A percentile compares a stretch with the other conserved stretches of the same genome.
Evolutionary conservation across 2,113 vertebrate genomes (phyloP).

Genomic region (Burhinus oedicnemus): DNA sequence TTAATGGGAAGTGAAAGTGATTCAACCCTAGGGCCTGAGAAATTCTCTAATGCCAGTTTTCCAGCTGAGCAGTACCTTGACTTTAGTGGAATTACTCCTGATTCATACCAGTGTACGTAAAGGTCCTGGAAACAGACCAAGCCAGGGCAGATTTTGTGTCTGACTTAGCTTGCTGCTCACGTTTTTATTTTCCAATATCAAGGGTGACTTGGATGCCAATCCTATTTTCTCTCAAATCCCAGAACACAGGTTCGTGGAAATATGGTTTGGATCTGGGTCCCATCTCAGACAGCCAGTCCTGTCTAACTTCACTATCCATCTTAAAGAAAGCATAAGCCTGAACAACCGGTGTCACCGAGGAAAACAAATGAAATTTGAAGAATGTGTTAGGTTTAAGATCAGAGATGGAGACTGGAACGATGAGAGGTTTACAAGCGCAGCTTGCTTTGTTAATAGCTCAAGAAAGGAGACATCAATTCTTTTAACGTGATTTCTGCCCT

Average conservation of each 20-base stretch:
- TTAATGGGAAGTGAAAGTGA: constrained; percentile 29
- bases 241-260: background rate
- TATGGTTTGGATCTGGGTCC: background rate
- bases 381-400: background rate
- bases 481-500: background rate
- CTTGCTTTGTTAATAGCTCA: background rate
- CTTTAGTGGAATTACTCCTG: constrained; percentile 2
- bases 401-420: background rate
- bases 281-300: background rate
- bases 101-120: background rate
- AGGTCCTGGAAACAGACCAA: background rate
- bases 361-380: constrained; percentile 21
- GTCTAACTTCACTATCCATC: background rate
- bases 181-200: background rate
- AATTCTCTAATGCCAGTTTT: constrained; percentile 27
- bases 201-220: background rate
- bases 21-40: background rate
- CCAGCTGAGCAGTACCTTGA: background rate
- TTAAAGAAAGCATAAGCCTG: background rate
- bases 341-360: background rate
- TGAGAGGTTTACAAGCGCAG: background rate
- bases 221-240: constrained; percentile 26
- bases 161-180: background rate
- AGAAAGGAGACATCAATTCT: background rate
- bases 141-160: background rate